Evolutionary conservation across 2,888 invertebrate genomes (phyloP).

Genomic region (Diaperis boleti): DNA sequence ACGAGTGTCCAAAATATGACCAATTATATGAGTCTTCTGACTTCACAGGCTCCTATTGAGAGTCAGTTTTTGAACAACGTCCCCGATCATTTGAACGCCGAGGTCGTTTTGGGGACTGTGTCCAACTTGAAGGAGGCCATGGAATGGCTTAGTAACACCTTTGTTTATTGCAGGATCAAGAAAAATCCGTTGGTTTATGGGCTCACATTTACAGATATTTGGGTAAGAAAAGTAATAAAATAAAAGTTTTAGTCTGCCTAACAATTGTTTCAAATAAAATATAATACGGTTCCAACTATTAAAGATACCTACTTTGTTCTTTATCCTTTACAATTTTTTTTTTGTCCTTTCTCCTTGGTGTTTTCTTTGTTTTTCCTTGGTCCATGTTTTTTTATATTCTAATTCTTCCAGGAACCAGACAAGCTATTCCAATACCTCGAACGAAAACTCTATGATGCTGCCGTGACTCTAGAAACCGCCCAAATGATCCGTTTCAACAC

Average conservation of each 20-base stretch:
- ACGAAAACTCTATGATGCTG: conserved; percentile 83
- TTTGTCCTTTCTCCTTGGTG: too few species aligned
- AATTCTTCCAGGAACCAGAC: conserved; percentile 74
- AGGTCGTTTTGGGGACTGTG: conserved; percentile 96
- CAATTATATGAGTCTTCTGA: conserved; percentile 93
- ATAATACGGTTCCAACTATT: too few species aligned
- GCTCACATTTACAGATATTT: conserved; percentile 70
- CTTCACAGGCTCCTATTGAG: conserved; percentile 98
- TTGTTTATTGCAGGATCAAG: conserved; percentile 93
- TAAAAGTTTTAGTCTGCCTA: too few species aligned
- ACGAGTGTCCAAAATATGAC: conserved; percentile 92
- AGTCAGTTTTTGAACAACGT: conserved; percentile 94
- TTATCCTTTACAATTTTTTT: too few species aligned
- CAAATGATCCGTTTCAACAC: conserved; percentile 94
- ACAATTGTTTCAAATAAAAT: too few species aligned
- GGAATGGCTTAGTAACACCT: conserved; percentile 98
- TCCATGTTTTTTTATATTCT: conserved; percentile 15
- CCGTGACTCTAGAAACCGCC: conserved; percentile 89
- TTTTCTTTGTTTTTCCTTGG: too few species aligned
- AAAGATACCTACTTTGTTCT: too few species aligned
- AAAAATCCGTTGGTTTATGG: conserved; percentile 89
- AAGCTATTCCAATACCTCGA: conserved; percentile 82
- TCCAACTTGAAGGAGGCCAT: conserved; percentile 96
- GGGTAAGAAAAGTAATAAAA: too few species aligned
- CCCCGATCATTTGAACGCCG: conserved; percentile 98